phyloP scores from a whole-genome alignment of 2,888 invertebrate genomes.

The Limenitis camilla region DNA sequence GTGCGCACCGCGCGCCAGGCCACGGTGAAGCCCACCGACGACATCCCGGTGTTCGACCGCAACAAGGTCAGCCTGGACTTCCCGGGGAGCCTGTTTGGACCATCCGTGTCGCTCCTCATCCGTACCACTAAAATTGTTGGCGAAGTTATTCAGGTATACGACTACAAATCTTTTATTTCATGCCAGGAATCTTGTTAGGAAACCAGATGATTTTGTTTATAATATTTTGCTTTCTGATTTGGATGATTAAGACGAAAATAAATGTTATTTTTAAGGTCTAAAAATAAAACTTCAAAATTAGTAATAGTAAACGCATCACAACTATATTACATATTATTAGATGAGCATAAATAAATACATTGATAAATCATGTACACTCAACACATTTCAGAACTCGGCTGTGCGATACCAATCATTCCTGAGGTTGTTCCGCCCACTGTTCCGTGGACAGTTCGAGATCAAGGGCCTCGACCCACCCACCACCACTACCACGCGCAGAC shows the following conservation, averaged over 20 bases:
- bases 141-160: conserved; percentile 77
- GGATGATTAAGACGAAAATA: too few species aligned
- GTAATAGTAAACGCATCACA: too few species aligned
- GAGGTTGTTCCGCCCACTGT: conserved; percentile 82
- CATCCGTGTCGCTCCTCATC: conserved; percentile 79
- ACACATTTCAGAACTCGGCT: conserved; percentile 81
- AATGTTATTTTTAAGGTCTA: too few species aligned
- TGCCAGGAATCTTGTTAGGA: too few species aligned
- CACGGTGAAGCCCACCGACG: conserved; percentile 63
- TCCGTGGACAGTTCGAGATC: conserved; percentile 82
- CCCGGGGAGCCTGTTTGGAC: conserved; percentile 78
- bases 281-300: too few species aligned
- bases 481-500: conserved; percentile 58
- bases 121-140: conserved; percentile 78
- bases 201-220: too few species aligned
- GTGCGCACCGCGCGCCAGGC: conserved; percentile 38
- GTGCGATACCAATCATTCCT: conserved; percentile 82
- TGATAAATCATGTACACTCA: not conserved
- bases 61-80: conserved; percentile 79
- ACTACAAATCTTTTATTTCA: too few species aligned
- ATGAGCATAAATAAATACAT: too few species aligned
- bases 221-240: too few species aligned
- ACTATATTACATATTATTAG: too few species aligned
- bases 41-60: conserved; percentile 76
- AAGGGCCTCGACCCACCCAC: conserved; percentile 80